A percentile compares a stretch with the other conserved stretches of the same genome.
Evolutionary conservation across 2,888 invertebrate species (phyloP).

Genomic region (Helicoverpa assulta): DNA sequence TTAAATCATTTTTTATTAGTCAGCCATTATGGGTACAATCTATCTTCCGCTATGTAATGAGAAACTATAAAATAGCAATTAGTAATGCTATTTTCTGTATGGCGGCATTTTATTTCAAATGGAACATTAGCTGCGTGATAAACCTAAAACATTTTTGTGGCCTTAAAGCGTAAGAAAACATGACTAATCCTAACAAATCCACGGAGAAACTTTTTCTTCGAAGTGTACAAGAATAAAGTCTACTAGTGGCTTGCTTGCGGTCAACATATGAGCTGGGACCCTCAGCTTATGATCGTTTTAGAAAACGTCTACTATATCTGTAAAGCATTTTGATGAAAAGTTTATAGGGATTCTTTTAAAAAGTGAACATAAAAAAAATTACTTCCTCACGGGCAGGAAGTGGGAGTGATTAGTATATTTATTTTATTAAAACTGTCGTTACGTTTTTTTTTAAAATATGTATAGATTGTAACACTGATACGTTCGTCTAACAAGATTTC

Average conservation of each 20-base stretch:
- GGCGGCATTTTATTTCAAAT: constrained; percentile 61
- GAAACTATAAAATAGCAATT: constrained; percentile 74
- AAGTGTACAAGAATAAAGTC: neutral
- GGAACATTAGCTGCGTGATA: constrained; percentile 47
- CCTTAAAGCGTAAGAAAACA: constrained; percentile 9
- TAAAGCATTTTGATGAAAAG: no score
- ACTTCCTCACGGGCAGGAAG: no score
- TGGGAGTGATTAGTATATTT: no score
- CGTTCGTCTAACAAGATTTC: no score
- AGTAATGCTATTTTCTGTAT: constrained; percentile 67
- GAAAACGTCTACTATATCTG: no score
- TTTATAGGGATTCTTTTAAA: no score
- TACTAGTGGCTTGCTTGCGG: neutral
- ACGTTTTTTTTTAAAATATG: no score
- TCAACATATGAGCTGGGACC: neutral
- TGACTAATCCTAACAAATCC: neutral
- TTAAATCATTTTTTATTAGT: constrained; percentile 55
- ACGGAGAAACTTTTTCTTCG: neutral
- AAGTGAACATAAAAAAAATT: no score
- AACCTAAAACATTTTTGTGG: constrained; percentile 43
- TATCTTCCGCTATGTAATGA: constrained; percentile 69
- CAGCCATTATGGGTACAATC: constrained; percentile 58
- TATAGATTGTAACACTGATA: no score
- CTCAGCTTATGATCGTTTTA: no score
- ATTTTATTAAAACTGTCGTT: no score